Evolutionary conservation across 2,888 invertebrate species (phyloP).

Genomic region (Spodoptera exigua): DNA sequence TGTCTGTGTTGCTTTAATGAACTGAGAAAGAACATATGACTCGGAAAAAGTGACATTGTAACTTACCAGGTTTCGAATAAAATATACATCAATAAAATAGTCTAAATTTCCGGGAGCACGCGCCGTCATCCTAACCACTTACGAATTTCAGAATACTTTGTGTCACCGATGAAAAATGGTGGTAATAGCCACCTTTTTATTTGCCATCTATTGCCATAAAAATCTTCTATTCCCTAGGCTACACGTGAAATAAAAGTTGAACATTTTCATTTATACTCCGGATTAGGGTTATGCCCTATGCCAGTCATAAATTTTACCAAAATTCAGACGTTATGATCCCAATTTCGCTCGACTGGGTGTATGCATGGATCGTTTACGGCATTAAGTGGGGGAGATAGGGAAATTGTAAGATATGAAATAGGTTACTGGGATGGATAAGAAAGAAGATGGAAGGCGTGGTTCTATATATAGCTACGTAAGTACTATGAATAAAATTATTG

Average conservation of each 20-base stretch:
- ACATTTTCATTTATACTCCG: conserved; percentile 36
- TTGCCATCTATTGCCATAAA: too few relatives aligned
- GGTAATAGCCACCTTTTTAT: too few relatives aligned
- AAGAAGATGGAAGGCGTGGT: conserved; percentile 6
- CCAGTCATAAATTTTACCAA: conserved; percentile 51
- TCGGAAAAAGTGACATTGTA: too few relatives aligned
- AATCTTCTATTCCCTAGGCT: conserved; percentile 4
- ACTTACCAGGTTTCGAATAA: too few relatives aligned
- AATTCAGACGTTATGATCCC: conserved; percentile 56
- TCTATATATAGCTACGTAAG: background rate
- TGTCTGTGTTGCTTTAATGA: too few relatives aligned
- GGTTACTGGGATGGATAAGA: conserved; percentile 22
- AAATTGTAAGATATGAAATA: conserved; percentile 43
- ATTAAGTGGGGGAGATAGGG: conserved; percentile 44
- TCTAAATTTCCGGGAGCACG: too few relatives aligned
- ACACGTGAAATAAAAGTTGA: conserved; percentile 34
- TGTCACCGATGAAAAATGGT: too few relatives aligned
- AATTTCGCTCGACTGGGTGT: conserved; percentile 39
- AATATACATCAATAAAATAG: too few relatives aligned
- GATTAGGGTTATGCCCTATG: conserved; percentile 40
- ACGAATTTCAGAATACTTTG: too few relatives aligned
- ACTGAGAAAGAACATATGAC: too few relatives aligned
- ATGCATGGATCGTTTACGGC: conserved; percentile 50
- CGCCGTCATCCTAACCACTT: too few relatives aligned
- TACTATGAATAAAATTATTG: too few relatives aligned